Evolutionary conservation across 1,140 invertebrate genomes (phyloP), one percentile per base, ranked within the genome.

Genomic region (Diploscapter pachys): DNA sequence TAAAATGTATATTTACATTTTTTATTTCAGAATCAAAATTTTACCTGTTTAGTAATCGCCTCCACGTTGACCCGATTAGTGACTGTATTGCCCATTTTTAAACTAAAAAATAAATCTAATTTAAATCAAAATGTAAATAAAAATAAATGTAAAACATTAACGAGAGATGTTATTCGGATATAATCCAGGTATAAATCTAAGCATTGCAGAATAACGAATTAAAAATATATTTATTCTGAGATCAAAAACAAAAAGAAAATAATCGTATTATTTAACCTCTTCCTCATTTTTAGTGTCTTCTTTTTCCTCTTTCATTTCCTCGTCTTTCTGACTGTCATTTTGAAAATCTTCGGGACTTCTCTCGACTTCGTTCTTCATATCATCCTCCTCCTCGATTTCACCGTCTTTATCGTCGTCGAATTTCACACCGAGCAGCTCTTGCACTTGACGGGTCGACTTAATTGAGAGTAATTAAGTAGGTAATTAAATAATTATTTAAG

Each of bases 11-110:
- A 31, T 31, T 31, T 31, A 31, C 31, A 31, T 50, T 50, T 8
- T 65, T 6, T 8, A 8, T 6, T 9, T 8, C 9, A 4, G 49
- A 63, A 5, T 11, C 9, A 48, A 67, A 48, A n/a, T 6, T n/a
- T n/a, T 53, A 76, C 75, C 63, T 76, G 52, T 9, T 76, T 63
- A 52, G 71, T 63, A 8, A 76, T 65, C n/a, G 63, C 75, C 3
- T 76, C 69, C 1, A 71, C 70, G 59, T 76, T 72, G 6, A 76
- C 75, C 68, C 31, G 31, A 31, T 72, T 76, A 13, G 75, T 72
- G 0, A 52, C 70, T 11, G 68, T 71, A 9, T 54, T 55, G n/a
- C 75, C 75, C 75, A 76, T 76, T 53, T 54, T 71, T 3, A 52
- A 55, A 55, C 8, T 65, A 6, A 8, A 65, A 65, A 9, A 65